phyloP scores from a whole-genome alignment of 2,888 invertebrate species.

The Parnassius orleans region DNA sequence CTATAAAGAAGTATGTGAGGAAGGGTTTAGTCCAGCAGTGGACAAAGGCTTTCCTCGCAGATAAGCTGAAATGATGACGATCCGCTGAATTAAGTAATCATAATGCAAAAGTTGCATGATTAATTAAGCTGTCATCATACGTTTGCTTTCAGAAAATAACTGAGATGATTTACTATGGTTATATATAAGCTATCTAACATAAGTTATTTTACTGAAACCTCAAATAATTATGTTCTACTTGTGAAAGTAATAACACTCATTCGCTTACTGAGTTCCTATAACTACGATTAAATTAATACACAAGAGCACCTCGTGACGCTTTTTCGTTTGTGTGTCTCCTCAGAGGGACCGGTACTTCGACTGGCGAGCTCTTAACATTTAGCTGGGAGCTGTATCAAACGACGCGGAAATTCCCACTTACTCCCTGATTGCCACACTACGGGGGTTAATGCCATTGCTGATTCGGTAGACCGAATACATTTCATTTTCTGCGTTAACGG shows the following conservation, averaged over 20 bases:
- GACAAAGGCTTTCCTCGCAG: too few relatives aligned
- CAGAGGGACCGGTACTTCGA: conserved; percentile 47
- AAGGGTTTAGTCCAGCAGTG: too few relatives aligned
- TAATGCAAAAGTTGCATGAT: too few relatives aligned
- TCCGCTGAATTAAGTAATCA: too few relatives aligned
- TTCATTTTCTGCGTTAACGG: conserved; percentile 59
- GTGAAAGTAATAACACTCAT: conserved; percentile 23
- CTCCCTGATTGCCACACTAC: conserved; percentile 78
- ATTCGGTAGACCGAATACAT: conserved; percentile 74
- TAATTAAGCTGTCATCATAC: too few relatives aligned
- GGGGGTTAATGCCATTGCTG: conserved; percentile 76
- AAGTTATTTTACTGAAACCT: too few relatives aligned
- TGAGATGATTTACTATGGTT: too few relatives aligned
- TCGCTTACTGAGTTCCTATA: conserved; percentile 25
- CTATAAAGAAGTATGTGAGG: too few relatives aligned
- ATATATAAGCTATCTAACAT: too few relatives aligned
- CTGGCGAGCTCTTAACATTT: conserved; percentile 73
- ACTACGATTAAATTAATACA: conserved; percentile 27
- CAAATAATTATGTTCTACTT: not conserved
- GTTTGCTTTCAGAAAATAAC: too few relatives aligned
- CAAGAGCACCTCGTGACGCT: conserved; percentile 30
- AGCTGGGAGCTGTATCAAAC: conserved; percentile 72
- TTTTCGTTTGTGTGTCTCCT: conserved; percentile 43
- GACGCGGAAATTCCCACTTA: conserved; percentile 79
- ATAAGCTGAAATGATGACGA: too few relatives aligned